Conservation (phyloP, 2,888 invertebrate genomes). For the Seira ritae region DNA sequence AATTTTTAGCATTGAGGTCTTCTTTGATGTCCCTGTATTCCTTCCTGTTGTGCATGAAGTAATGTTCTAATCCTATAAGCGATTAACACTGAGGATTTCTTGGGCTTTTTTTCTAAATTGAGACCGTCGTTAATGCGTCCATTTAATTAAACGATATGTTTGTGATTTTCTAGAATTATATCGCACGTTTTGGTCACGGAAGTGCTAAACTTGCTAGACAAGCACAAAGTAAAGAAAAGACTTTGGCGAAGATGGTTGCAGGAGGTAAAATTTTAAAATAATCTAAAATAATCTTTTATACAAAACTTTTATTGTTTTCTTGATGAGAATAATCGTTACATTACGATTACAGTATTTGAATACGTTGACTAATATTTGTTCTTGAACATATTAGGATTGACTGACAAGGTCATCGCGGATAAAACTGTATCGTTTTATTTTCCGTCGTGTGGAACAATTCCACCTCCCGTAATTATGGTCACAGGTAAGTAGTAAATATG, state of each 20-base stretch:
- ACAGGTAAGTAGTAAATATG: slow-evolving; percentile 79
- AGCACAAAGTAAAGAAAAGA: slow-evolving; percentile 99
- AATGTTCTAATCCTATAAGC: slow-evolving; percentile 55
- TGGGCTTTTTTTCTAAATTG: slow-evolving; percentile 5
- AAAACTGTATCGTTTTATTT: slow-evolving; percentile 97
- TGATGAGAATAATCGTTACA: no score
- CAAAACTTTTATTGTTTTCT: background rate
- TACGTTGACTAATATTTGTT: no score
- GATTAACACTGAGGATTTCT: slow-evolving; percentile 45
- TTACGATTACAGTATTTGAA: no score
- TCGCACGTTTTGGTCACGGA: slow-evolving; percentile 99
- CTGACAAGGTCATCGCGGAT: slow-evolving; percentile 82
- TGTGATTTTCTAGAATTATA: slow-evolving; percentile 86
- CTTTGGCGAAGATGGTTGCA: slow-evolving; percentile 99
- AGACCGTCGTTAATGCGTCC: no score
- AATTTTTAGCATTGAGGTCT: background rate
- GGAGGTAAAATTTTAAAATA: slow-evolving; percentile 75
- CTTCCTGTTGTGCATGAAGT: slow-evolving; percentile 22
- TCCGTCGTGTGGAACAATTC: slow-evolving; percentile 93
- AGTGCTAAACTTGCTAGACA: slow-evolving; percentile 98
- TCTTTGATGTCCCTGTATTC: slow-evolving; percentile 33
- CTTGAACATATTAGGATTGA: no score
- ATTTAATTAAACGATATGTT: background rate
- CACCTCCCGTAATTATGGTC: slow-evolving; percentile 99
- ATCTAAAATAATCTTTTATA: background rate